phyloP scores from a whole-genome alignment of 2,113 vertebrate genomes.

The Tenrec ecaudatus region DNA sequence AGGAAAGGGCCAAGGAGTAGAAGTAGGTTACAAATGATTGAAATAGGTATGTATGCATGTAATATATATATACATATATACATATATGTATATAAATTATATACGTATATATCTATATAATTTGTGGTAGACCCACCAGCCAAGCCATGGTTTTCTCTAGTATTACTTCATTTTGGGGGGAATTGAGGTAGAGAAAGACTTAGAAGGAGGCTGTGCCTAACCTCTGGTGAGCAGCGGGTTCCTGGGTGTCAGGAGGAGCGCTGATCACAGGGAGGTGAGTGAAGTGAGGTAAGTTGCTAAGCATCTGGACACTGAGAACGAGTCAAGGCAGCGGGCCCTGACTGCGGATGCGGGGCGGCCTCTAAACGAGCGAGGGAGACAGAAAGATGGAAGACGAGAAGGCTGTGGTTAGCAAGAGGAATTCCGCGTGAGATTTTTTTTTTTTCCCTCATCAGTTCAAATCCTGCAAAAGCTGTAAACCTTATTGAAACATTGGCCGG shows the following conservation, averaged over 20 bases:
- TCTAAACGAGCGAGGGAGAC: rapidly evolving
- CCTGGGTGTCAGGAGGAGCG: not conserved
- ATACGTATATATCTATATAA: too few species aligned
- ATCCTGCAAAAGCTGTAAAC: not conserved
- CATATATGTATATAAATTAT: too few species aligned
- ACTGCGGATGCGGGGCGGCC: rapidly evolving
- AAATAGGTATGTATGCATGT: not conserved
- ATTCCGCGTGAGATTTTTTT: not conserved
- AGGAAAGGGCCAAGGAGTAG: too few species aligned
- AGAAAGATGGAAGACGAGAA: not conserved
- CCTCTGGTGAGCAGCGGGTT: not conserved
- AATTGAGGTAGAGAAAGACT: rapidly evolving
- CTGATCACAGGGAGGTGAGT: rapidly evolving
- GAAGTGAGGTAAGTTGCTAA: not conserved
- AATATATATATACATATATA: too few species aligned
- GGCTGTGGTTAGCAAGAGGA: not conserved
- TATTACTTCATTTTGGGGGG: not conserved
- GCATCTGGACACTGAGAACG: not conserved
- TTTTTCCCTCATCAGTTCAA: not conserved
- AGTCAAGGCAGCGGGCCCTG: not conserved
- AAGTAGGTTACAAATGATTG: not conserved
- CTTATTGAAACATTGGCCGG: not conserved
- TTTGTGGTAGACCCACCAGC: not conserved
- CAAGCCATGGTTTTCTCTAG: not conserved
- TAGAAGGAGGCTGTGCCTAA: rapidly evolving